These are phyloP conservation scores for Eurois occulta DNA, from an alignment of 2,888 invertebrate genomes.

Conservation along the genomic window DNA sequence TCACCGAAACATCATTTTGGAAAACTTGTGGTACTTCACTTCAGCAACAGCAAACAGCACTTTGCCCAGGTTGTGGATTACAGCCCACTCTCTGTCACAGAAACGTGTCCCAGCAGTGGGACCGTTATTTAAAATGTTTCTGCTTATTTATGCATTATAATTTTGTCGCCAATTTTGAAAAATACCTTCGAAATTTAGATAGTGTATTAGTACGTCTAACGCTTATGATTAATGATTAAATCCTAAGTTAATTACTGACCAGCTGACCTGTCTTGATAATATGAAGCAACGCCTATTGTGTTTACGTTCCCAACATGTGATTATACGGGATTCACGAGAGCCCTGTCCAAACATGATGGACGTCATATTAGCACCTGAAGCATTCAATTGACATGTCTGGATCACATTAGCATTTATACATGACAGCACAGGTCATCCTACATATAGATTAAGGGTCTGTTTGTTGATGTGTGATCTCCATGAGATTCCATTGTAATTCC, in stretches of 20 bases:
- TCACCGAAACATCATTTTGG: neutral
- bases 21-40: neutral
- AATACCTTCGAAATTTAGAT: neutral
- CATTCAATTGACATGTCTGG: neutral
- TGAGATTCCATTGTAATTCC: neutral
- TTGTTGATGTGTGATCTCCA: neutral
- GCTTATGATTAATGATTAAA: neutral
- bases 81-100: neutral
- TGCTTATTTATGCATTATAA: neutral
- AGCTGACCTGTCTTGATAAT: neutral
- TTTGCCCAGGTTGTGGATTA: neutral
- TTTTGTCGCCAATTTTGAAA: neutral
- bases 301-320: constrained; percentile 25
- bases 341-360: constrained; percentile 54
- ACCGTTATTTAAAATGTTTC: neutral
- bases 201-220: neutral
- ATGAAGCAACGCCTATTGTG: constrained; percentile 10
- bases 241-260: constrained; percentile 5
- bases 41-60: neutral
- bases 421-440: neutral
- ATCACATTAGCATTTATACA: constrained; percentile 23
- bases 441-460: neutral
- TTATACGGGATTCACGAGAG: constrained; percentile 19
- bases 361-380: constrained; percentile 25
- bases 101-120: neutral